Evolutionary conservation across 1,140 invertebrate genomes (phyloP), one percentile per base, ranked within the genome.

Genomic region (Hypothenemus hampei): DNA sequence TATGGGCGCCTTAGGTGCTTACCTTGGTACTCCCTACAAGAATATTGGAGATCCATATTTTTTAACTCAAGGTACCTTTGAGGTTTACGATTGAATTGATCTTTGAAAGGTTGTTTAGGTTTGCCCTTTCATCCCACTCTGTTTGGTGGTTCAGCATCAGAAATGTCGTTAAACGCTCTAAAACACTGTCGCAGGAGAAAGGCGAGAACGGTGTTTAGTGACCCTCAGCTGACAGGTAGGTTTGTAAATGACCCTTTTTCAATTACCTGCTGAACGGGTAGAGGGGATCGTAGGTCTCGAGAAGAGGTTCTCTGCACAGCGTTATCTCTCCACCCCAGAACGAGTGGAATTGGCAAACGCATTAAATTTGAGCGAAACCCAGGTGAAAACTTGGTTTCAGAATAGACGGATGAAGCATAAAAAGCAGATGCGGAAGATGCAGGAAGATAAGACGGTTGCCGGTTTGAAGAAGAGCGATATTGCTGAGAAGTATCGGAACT

Each of bases 311-410:
- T 93, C 97, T 65, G 84, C 85, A 0, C 95, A 99, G 70, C 83
- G 95, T 48, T 99, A 99, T 74, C 78, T 99, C 10, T 97, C 93
- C 5, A 98, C 96, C 0, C 94, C 95, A 0, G 97, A 99, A 69
- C 74, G 97, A 39, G 90, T 98, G 5, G 94, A 98, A 67, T 73
- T 99, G 35, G 96, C 97, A 0, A 86, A 86, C 3, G 86, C 87
- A 0, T 75, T 99, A 10, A 91, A 91, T 64, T 78, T 99, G 2
- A 96, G 91, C 1, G 95, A 99, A 77, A 96, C 96, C 0, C 97
- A 99, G 75, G 93, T 97, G 36, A 97, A 97, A 77, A 97, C 93
- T 23, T 98, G 94, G 95, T 98, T 97, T 74, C 94, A 97, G 75
- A 97, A 97, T 73, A 75, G 93, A 11, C 76, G 93, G 59, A 97